Percentiles rank a stretch among this genome's conserved stretches.
These are phyloP conservation scores for Dione vanillae DNA, from an alignment of 2,888 invertebrate genomes.

Conservation along the genomic window DNA sequence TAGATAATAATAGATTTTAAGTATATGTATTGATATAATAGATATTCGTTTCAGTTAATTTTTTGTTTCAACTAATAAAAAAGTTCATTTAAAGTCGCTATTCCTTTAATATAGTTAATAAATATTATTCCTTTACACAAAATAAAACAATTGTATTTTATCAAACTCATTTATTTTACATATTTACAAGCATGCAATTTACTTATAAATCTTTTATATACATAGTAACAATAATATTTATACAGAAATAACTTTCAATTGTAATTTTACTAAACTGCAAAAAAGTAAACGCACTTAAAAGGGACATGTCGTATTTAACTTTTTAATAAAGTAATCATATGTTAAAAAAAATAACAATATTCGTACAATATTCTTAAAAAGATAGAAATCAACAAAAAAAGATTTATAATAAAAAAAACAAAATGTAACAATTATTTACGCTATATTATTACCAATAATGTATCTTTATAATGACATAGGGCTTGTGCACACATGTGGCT, in stretches of 20 bases:
- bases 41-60: too few relatives aligned
- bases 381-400: slow-evolving; percentile 23
- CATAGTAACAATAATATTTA: slow-evolving; percentile 29
- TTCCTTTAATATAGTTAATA: too few relatives aligned
- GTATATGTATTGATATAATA: too few relatives aligned
- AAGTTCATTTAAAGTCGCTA: too few relatives aligned
- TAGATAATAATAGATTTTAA: too few relatives aligned
- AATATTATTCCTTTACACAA: too few relatives aligned
- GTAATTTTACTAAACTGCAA: background rate
- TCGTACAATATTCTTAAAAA: background rate
- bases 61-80: too few relatives aligned
- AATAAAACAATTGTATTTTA: slow-evolving; percentile 19
- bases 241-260: slow-evolving; percentile 30
- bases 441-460: slow-evolving; percentile 35
- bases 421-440: slow-evolving; percentile 43
- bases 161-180: slow-evolving; percentile 69
- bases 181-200: slow-evolving; percentile 72
- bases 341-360: slow-evolving; percentile 4
- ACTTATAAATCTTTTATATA: slow-evolving; percentile 39
- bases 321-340: slow-evolving; percentile 16
- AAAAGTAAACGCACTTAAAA: background rate
- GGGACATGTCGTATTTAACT: background rate
- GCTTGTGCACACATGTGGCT: slow-evolving; percentile 15
- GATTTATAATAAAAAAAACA: slow-evolving; percentile 25
- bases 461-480: slow-evolving; percentile 17